Percentiles rank a stretch among this genome's conserved stretches.
Conservation (phyloP, 92 coral and sea anemone species). For the Scolanthus callimorphus region DNA sequence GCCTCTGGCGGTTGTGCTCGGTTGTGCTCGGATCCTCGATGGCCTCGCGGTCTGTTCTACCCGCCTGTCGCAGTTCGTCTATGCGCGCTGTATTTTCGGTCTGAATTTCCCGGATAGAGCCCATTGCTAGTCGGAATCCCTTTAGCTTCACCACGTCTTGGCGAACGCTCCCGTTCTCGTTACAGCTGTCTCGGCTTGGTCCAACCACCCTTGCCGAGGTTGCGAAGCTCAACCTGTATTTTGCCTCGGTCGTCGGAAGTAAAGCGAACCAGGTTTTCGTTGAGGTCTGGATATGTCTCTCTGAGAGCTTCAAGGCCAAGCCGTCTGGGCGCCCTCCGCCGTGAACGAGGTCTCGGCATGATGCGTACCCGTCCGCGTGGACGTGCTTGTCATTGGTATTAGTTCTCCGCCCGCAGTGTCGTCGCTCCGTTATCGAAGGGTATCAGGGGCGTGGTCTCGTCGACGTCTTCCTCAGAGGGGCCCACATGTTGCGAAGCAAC, state of each 20-base stretch:
- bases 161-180: neutral
- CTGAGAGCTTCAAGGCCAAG: neutral
- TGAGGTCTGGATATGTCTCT: neutral
- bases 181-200: constrained; percentile 1
- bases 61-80: neutral
- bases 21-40: neutral
- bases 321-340: neutral
- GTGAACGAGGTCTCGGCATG: neutral
- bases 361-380: neutral
- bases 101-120: neutral
- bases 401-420: neutral
- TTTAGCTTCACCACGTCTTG: neutral
- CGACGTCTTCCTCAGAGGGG: neutral
- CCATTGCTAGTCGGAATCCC: neutral
- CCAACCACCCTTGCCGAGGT: constrained; percentile 2
- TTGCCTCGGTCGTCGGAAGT: neutral
- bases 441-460: constrained; percentile 1
- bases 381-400: constrained; percentile 3
- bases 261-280: neutral
- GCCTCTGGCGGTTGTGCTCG: neutral
- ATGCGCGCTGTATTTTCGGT: neutral
- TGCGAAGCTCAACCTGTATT: neutral
- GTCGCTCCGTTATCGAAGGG: too few species aligned
- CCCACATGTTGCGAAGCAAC: too few species aligned
- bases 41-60: neutral